phyloP scores from a whole-genome alignment of 2,797 vertebrate species.

The Enteromius afrohamiltoni region DNA sequence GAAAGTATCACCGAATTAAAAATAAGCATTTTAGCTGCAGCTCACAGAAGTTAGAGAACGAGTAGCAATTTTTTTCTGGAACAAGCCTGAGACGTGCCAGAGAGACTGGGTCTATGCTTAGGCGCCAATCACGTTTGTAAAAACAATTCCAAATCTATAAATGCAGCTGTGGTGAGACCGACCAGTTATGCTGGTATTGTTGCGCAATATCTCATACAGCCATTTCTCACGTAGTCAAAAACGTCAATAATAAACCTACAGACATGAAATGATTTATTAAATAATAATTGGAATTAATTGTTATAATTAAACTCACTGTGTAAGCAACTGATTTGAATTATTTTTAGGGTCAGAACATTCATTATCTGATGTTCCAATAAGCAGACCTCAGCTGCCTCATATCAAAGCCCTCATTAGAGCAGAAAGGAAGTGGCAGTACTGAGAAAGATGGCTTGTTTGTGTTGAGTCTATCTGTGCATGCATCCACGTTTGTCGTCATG shows the following conservation, averaged over 20 bases:
- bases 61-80: too few relatives aligned
- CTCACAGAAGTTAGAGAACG: background rate
- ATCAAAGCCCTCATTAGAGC: constrained; percentile 46
- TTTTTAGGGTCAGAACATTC: constrained; percentile 3
- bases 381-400: constrained; percentile 19
- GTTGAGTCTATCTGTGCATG: constrained; percentile 58
- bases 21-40: background rate
- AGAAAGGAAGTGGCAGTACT: constrained; percentile 32
- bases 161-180: background rate
- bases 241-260: background rate
- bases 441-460: constrained; percentile 30
- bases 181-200: constrained; percentile 5
- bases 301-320: background rate
- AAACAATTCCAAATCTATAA: constrained; percentile 12
- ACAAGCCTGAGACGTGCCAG: constrained; percentile 16
- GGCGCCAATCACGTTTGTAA: constrained; percentile 3
- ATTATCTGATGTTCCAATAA: constrained; percentile 14
- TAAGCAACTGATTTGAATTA: background rate
- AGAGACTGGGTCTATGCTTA: constrained; percentile 39
- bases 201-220: background rate
- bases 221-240: constrained; percentile 62
- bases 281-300: too few relatives aligned
- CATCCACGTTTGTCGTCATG: constrained; percentile 55
- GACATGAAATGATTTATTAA: background rate
- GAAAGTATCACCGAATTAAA: constrained; percentile 10